Conservation (phyloP, 2,113 vertebrate species). For the Pterocles burchelli region DNA sequence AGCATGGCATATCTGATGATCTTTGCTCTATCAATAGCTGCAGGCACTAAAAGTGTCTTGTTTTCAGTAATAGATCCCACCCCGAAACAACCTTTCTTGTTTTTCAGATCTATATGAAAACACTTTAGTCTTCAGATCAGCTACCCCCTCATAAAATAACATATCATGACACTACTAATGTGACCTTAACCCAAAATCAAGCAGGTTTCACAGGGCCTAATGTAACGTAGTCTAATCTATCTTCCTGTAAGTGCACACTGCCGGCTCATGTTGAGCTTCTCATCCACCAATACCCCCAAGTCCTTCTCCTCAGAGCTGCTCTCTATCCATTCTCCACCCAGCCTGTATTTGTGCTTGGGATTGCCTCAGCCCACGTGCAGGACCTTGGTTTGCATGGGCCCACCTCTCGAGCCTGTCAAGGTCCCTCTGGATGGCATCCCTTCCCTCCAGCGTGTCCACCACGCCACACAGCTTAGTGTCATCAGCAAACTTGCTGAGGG, state of each 20-base stretch:
- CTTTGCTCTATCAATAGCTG: neutral
- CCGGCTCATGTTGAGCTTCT: no score
- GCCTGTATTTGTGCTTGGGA: no score
- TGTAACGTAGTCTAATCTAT: neutral
- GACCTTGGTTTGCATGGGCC: no score
- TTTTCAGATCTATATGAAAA: neutral
- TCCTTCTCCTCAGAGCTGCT: no score
- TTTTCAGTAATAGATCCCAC: neutral
- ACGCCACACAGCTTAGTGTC: no score
- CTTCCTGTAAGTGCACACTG: neutral
- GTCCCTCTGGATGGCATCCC: no score
- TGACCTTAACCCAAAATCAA: neutral
- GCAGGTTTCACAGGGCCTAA: neutral
- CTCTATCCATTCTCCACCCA: no score
- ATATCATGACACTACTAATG: accelerated
- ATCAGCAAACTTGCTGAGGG: no score
- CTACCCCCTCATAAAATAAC: neutral
- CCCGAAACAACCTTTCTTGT: neutral
- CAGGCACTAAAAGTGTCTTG: neutral
- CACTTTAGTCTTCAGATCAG: neutral
- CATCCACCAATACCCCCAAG: no score
- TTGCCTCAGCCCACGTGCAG: no score
- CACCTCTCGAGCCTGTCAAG: no score
- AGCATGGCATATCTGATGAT: neutral
- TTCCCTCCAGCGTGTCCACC: no score